These are phyloP conservation scores for Callionymus lyra DNA, from an alignment of 2,113 vertebrate species.

Conservation along the genomic window DNA sequence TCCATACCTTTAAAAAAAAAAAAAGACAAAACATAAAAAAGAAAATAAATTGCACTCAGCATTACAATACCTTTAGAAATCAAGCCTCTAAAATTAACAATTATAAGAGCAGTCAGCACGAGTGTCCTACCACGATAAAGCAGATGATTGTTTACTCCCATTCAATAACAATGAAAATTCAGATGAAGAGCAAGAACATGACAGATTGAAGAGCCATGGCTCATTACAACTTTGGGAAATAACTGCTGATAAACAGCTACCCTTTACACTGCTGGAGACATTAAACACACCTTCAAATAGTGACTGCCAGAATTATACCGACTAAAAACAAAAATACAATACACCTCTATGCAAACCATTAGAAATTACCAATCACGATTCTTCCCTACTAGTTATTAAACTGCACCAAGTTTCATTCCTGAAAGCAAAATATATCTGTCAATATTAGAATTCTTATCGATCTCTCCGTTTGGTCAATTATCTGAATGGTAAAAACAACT, in stretches of 20 bases:
- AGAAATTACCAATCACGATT: neutral
- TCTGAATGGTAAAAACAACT: conserved; percentile 15
- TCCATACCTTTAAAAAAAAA: conserved; percentile 37
- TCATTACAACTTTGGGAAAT: conserved; percentile 8
- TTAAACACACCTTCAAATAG: conserved; percentile 8
- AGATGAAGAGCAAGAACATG: conserved; percentile 1
- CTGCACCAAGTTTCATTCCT: no score
- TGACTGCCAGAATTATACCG: neutral
- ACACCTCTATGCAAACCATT: neutral
- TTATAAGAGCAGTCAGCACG: conserved; percentile 53
- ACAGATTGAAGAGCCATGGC: neutral
- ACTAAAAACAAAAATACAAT: conserved; percentile 10
- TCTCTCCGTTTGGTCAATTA: conserved; percentile 20
- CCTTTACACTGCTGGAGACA: conserved; percentile 12
- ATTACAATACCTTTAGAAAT: conserved; percentile 61
- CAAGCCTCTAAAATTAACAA: conserved; percentile 63
- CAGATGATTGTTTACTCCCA: conserved; percentile 56
- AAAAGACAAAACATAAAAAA: conserved; percentile 28
- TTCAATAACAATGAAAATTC: conserved; percentile 38
- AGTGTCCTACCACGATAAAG: conserved; percentile 55
- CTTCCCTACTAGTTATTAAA: no score
- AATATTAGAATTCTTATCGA: neutral
- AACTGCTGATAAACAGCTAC: conserved; percentile 41
- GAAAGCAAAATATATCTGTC: no score
- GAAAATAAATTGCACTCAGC: conserved; percentile 52